Conservation (phyloP, 2,113 vertebrate genomes). For the Octodon degus region DNA sequence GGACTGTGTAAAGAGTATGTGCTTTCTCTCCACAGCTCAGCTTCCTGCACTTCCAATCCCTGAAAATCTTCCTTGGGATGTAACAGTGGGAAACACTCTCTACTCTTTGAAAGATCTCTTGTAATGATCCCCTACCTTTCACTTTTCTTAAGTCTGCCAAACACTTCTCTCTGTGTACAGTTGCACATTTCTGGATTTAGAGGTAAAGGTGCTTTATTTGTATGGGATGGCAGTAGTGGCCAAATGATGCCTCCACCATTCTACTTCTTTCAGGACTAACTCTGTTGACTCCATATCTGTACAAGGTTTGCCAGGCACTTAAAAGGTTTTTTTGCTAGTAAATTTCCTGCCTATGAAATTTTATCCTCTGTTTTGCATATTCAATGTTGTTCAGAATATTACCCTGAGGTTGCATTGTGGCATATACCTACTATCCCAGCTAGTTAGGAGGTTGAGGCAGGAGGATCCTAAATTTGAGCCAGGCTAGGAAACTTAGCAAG, state of each 20-base stretch:
- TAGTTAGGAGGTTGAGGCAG: neutral
- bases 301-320: neutral
- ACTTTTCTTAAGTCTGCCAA: neutral
- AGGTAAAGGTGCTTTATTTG: neutral
- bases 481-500: neutral
- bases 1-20: neutral
- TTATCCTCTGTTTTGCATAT: neutral
- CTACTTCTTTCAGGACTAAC: neutral
- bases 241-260: neutral
- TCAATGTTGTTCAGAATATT: neutral
- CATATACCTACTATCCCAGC: neutral
- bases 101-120: neutral
- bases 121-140: neutral
- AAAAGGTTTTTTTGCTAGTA: neutral
- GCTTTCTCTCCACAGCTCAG: neutral
- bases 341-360: neutral
- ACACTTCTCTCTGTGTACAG: neutral
- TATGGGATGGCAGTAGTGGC: neutral
- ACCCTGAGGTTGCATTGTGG: neutral
- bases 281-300: neutral
- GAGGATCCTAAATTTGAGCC: neutral
- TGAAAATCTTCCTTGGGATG: neutral
- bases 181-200: neutral
- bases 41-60: neutral
- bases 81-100: neutral